A percentile compares a stretch with the other conserved stretches of the same genome.
These are phyloP conservation scores for Hoplodrina blanda DNA, from an alignment of 2,888 invertebrate species.

Conservation along the genomic window DNA sequence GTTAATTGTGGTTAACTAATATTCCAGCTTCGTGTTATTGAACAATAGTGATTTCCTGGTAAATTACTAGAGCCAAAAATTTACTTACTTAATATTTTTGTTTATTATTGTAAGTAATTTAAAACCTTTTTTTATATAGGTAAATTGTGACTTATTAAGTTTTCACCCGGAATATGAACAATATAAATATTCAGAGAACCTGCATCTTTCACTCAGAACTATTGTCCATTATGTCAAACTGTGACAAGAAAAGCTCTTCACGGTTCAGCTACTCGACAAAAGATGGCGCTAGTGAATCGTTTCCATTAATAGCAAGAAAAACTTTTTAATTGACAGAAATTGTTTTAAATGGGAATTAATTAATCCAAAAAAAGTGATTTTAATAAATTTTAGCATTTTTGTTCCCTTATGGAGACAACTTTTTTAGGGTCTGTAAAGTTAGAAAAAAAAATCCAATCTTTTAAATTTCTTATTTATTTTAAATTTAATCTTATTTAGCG, in stretches of 20 bases:
- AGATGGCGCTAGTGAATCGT: conserved; percentile 75
- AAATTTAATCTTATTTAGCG: no score
- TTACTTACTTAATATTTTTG: neutral
- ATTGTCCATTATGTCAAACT: no score
- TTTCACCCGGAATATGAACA: neutral
- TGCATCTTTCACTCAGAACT: neutral
- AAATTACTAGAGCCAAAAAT: neutral
- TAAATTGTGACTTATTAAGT: neutral
- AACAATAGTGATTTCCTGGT: conserved; percentile 5
- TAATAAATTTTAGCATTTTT: neutral
- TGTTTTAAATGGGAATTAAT: neutral
- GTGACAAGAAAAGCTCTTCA: conserved; percentile 13
- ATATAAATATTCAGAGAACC: neutral
- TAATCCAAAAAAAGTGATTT: neutral
- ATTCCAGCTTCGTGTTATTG: conserved; percentile 5
- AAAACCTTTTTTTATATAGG: neutral
- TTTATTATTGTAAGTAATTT: neutral
- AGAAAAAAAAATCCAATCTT: neutral
- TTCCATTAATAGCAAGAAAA: conserved; percentile 21
- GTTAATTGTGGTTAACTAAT: conserved; percentile 41
- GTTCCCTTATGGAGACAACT: neutral
- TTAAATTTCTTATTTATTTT: no score
- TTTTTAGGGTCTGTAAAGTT: neutral
- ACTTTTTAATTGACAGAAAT: neutral
- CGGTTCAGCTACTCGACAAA: conserved; percentile 72